Percentiles rank a stretch among this genome's conserved stretches.
Evolutionary conservation across 2,113 vertebrate genomes (phyloP).

Genomic region (Ploceus nigricollis): DNA sequence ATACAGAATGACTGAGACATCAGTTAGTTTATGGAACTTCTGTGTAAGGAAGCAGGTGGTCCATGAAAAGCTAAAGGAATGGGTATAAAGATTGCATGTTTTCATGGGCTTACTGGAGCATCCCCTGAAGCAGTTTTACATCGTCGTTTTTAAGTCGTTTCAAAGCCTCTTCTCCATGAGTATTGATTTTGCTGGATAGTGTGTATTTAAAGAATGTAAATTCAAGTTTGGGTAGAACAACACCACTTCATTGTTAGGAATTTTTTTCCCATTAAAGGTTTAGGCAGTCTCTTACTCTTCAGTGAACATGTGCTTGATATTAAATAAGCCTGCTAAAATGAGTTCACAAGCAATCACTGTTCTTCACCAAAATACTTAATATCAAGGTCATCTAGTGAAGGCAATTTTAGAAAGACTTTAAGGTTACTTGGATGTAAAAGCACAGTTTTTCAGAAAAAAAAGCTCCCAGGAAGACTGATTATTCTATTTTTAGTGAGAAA

Average conservation of each 20-base stretch:
- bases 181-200: not conserved
- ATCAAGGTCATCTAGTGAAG: not conserved
- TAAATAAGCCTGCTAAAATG: not conserved
- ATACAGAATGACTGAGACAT: not conserved
- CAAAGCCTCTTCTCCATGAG: not conserved
- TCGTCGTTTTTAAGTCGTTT: not conserved
- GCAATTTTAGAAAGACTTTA: not conserved
- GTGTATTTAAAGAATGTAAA: not conserved
- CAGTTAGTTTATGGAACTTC: not conserved
- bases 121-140: not conserved
- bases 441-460: not conserved
- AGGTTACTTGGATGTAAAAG: not conserved
- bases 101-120: not conserved
- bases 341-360: not conserved
- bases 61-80: not conserved
- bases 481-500: not conserved
- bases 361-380: not conserved
- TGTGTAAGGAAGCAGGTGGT: not conserved
- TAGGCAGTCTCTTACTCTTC: not conserved
- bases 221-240: not conserved
- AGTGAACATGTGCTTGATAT: not conserved
- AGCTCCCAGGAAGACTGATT: not conserved
- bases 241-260: not conserved
- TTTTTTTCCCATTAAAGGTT: not conserved
- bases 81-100: not conserved